A percentile compares a stretch with the other conserved stretches of the same genome.
These are phyloP conservation scores for Brenthis daphne DNA, from an alignment of 2,888 invertebrate species.

Conservation along the genomic window DNA sequence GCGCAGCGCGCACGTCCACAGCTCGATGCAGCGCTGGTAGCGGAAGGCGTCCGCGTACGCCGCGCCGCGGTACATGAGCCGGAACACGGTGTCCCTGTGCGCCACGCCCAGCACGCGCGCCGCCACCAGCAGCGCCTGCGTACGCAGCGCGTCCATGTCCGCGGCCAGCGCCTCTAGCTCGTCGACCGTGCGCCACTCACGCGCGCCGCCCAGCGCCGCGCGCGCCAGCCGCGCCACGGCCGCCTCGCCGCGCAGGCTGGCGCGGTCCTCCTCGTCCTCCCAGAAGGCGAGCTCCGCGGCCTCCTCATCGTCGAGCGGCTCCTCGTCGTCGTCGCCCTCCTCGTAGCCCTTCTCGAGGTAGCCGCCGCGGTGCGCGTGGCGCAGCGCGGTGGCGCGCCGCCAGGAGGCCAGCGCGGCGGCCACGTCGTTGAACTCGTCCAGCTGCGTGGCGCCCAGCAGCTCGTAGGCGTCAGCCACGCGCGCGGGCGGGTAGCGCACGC, in stretches of 20 bases:
- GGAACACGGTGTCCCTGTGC: conserved; percentile 94
- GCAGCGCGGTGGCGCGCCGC: conserved; percentile 84
- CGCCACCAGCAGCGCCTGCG: conserved; percentile 93
- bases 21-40: conserved; percentile 92
- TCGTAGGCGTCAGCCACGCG: conserved; percentile 93
- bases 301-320: conserved; percentile 66
- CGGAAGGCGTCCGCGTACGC: conserved; percentile 87
- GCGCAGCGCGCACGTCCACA: conserved; percentile 92
- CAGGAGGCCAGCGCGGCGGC: conserved; percentile 88
- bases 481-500: conserved; percentile 84
- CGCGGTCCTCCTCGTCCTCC: conserved; percentile 65
- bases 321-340: conserved; percentile 40
- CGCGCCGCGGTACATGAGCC: conserved; percentile 88
- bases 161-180: conserved; percentile 88
- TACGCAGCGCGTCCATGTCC: conserved; percentile 92
- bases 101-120: conserved; percentile 92
- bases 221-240: conserved; percentile 84
- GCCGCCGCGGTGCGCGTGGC: conserved; percentile 34
- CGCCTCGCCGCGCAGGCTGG: conserved; percentile 53
- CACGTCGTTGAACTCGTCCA: conserved; percentile 93
- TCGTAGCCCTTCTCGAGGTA: conserved; percentile 46
- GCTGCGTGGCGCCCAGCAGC: conserved; percentile 91
- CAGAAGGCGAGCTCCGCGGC: conserved; percentile 68
- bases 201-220: conserved; percentile 84
- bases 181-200: conserved; percentile 87